Conservation (phyloP, 92 coral and sea anemone genomes). For the Isaurus tuberculatus region DNA sequence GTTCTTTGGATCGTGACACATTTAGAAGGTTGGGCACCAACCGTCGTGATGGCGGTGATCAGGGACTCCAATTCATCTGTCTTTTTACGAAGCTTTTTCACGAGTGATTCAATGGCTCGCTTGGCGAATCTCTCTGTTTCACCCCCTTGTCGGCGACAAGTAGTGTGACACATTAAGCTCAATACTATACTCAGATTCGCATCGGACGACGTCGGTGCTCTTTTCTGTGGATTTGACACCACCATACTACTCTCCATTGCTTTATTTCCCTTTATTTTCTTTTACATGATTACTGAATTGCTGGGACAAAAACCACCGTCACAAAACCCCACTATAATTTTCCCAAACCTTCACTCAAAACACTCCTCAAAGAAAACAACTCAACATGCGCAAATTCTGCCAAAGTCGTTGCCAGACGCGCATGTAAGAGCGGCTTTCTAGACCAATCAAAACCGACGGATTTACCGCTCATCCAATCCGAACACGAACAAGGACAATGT, state of each 20-base stretch:
- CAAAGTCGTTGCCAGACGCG: slow-evolving; percentile 66
- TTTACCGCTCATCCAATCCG: slow-evolving; percentile 10
- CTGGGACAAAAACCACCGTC: slow-evolving; percentile 53
- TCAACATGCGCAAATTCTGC: slow-evolving; percentile 90
- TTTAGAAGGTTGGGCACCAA: slow-evolving; percentile 95
- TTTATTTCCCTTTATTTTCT: slow-evolving; percentile 71
- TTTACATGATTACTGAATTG: slow-evolving; percentile 48
- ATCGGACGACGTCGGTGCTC: slow-evolving; percentile 98
- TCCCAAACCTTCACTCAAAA: slow-evolving; percentile 42
- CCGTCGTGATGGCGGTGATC: slow-evolving; percentile 90
- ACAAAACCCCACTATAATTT: slow-evolving; percentile 45
- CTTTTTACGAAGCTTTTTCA: slow-evolving; percentile 97
- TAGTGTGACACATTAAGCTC: slow-evolving; percentile 96
- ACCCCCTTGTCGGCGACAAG: slow-evolving; percentile 98
- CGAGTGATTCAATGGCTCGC: slow-evolving; percentile 98
- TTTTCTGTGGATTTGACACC: slow-evolving; percentile 87
- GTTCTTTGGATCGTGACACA: slow-evolving; percentile 99
- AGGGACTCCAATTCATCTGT: slow-evolving; percentile 97
- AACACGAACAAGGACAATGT: slow-evolving; percentile 20
- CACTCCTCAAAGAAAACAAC: slow-evolving; percentile 77
- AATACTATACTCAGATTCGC: slow-evolving; percentile 98
- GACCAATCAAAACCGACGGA: slow-evolving; percentile 69
- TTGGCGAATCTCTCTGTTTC: slow-evolving; percentile 99
- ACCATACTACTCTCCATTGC: slow-evolving; percentile 92
- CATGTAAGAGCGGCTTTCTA: slow-evolving; percentile 80